Conservation (phyloP, 2,888 invertebrate genomes). For the Empis livida region DNA sequence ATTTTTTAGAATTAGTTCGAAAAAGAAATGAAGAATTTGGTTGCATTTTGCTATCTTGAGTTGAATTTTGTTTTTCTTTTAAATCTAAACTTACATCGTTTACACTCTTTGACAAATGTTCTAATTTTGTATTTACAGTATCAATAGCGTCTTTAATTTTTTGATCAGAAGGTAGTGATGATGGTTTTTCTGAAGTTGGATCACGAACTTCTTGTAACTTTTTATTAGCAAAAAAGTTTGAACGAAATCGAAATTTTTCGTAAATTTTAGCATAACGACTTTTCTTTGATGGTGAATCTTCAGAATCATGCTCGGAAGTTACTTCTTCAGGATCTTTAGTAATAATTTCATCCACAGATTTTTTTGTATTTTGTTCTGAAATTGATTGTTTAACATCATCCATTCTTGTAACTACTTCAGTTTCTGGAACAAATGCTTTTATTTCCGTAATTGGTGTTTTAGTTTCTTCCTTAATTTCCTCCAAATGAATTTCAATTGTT, state of each 20-base stretch:
- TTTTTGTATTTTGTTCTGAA: background rate
- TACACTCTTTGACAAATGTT: slow-evolving; percentile 14
- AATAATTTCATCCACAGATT: background rate
- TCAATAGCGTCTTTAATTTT: slow-evolving; percentile 29
- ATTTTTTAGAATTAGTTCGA: slow-evolving; percentile 37
- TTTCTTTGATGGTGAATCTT: slow-evolving; percentile 10
- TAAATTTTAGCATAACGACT: slow-evolving; percentile 24
- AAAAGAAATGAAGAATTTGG: slow-evolving; percentile 57
- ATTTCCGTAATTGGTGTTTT: slow-evolving; percentile 3
- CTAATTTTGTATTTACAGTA: slow-evolving; percentile 26
- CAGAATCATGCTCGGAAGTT: slow-evolving; percentile 6
- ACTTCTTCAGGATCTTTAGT: background rate
- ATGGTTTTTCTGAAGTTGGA: slow-evolving; percentile 10
- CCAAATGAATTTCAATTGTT: slow-evolving; percentile 5
- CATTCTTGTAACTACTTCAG: background rate
- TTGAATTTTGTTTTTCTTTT: slow-evolving; percentile 18
- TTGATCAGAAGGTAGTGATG: slow-evolving; percentile 18
- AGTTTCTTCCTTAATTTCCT: slow-evolving; percentile 12
- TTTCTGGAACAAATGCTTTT: background rate
- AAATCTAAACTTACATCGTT: slow-evolving; percentile 6
- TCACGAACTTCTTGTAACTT: background rate
- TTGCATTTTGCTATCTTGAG: slow-evolving; percentile 26
- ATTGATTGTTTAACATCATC: background rate
- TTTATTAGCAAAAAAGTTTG: slow-evolving; percentile 13
- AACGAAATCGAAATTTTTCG: slow-evolving; percentile 29